These are phyloP conservation scores for Spinus pinus DNA, from an alignment of 2,797 vertebrate species.

Conservation along the genomic window DNA sequence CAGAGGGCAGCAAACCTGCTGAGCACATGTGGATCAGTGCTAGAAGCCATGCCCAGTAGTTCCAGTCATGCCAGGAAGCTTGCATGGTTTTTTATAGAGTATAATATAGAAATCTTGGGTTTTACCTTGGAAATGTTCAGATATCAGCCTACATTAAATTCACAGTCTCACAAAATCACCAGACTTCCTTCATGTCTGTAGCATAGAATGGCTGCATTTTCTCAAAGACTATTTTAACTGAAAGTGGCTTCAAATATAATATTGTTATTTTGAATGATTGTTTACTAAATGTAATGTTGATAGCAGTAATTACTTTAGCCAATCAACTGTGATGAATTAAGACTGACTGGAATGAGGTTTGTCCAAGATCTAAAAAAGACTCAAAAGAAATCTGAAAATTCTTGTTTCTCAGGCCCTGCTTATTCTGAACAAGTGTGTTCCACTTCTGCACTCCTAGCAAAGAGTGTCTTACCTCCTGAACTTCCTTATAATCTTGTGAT, in stretches of 20 bases:
- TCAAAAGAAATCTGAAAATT: background rate
- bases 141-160: background rate
- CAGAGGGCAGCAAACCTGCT: background rate
- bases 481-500: background rate
- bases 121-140: background rate
- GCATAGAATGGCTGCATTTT: background rate
- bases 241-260: background rate
- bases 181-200: background rate
- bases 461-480: background rate
- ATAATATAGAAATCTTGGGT: background rate
- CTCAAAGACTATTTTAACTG: background rate
- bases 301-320: background rate
- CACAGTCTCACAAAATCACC: background rate
- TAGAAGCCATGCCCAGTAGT: background rate
- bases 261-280: background rate
- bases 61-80: background rate
- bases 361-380: background rate
- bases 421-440: background rate
- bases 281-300: background rate
- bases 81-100: accelerated
- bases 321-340: background rate
- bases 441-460: background rate
- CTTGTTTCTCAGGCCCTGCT: background rate
- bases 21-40: accelerated
- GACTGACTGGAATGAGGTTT: background rate